Conservation (phyloP, 2,113 vertebrate species). For the Bettongia penicillata region DNA sequence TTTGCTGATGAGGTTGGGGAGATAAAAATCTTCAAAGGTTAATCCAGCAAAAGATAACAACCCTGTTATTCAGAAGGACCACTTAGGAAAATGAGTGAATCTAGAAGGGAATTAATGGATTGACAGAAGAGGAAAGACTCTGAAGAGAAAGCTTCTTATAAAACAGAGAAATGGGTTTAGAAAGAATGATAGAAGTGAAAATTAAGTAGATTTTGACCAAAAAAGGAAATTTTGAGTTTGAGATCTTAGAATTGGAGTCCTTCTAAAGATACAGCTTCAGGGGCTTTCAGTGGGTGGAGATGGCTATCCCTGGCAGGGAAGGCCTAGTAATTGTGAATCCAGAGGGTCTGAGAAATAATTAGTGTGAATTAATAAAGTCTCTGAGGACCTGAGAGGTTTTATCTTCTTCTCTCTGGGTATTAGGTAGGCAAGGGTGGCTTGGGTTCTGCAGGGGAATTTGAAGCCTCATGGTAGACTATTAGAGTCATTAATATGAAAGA, state of each 20-base stretch:
- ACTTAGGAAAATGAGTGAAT: background rate
- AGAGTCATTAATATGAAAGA: background rate
- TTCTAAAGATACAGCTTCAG: background rate
- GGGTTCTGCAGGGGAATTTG: background rate
- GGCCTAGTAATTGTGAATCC: background rate
- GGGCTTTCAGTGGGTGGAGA: background rate
- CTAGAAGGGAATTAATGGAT: background rate
- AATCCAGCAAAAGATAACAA: background rate
- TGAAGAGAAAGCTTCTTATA: background rate
- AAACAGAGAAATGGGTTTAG: background rate
- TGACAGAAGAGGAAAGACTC: background rate
- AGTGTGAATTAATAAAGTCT: background rate
- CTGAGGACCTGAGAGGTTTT: background rate
- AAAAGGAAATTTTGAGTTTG: background rate
- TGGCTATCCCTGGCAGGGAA: background rate
- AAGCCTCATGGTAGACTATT: background rate
- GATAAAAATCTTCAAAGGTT: conserved; percentile 20
- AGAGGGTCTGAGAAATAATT: background rate
- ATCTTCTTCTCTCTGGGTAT: background rate
- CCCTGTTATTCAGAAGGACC: background rate
- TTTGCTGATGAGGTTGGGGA: background rate
- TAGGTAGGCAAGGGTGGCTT: background rate
- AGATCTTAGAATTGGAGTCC: background rate
- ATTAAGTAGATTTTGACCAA: background rate
- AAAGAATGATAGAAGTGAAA: background rate